Percentiles rank a stretch among this genome's conserved stretches.
Conservation (phyloP, 2,888 invertebrate genomes). For the Chaitophorus viminalis region DNA sequence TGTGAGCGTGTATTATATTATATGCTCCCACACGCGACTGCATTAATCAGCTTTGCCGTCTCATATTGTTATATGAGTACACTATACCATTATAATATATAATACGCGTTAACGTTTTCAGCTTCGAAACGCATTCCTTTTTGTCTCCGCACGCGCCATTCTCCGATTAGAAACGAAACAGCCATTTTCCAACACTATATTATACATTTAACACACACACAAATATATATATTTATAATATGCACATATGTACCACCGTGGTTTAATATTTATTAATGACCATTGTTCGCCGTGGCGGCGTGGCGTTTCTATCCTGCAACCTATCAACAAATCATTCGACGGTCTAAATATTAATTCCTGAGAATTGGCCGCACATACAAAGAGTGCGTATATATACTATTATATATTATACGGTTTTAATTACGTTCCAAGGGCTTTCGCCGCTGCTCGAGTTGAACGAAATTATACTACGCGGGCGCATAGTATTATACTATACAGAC, state of each 20-base stretch:
- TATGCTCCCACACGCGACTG: neutral
- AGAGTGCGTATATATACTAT: neutral
- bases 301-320: neutral
- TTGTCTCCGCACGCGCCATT: neutral
- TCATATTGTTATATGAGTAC: neutral
- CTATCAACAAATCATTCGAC: neutral
- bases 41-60: neutral
- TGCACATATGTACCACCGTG: neutral
- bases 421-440: constrained; percentile 34
- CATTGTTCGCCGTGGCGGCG: neutral
- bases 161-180: neutral
- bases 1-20: neutral
- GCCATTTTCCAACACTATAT: neutral
- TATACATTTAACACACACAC: neutral
- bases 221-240: neutral
- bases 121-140: neutral
- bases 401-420: constrained; percentile 14
- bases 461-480: neutral
- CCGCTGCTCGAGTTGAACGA: neutral
- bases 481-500: too few species aligned
- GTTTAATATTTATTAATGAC: constrained; percentile 18
- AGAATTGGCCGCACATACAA: neutral
- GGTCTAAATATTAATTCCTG: constrained; percentile 20
- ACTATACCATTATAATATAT: neutral
- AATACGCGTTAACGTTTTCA: neutral